Percentiles rank a stretch among this genome's conserved stretches.
Evolutionary conservation across 2,797 vertebrate species (phyloP).

Genomic region (Phaenicophaeus curvirostris): DNA sequence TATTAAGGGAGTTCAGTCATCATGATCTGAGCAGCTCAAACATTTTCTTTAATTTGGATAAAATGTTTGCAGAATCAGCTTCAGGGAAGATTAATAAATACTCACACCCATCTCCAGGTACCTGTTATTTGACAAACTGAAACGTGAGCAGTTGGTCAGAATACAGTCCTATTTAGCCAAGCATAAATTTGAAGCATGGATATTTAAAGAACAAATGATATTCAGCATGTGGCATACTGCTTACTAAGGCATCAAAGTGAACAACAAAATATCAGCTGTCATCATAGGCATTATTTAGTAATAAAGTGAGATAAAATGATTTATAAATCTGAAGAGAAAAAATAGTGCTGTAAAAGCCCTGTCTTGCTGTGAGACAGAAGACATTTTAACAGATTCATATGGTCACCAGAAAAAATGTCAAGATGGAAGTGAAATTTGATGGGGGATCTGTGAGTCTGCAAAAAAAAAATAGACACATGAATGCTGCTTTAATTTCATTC

Average conservation of each 20-base stretch:
- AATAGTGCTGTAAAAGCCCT: background rate
- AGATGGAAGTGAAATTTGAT: background rate
- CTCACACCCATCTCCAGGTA: background rate
- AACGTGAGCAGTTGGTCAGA: background rate
- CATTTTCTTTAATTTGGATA: background rate
- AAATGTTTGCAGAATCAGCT: background rate
- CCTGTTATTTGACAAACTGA: background rate
- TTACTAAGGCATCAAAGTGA: background rate
- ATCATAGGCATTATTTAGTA: background rate
- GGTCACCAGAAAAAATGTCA: background rate
- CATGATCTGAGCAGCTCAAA: background rate
- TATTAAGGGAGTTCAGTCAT: background rate
- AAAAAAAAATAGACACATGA: accelerated
- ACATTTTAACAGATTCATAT: background rate
- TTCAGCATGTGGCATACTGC: background rate
- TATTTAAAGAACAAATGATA: background rate
- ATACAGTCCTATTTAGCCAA: background rate
- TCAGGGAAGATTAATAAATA: background rate
- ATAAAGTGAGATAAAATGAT: background rate
- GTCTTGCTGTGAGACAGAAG: background rate
- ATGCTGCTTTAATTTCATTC: background rate
- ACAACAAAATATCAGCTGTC: background rate
- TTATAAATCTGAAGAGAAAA: background rate
- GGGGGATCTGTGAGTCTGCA: background rate
- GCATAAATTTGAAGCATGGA: background rate